phyloP scores from a whole-genome alignment of 1,140 invertebrate genomes.

The Macrocentrus cingulum region DNA sequence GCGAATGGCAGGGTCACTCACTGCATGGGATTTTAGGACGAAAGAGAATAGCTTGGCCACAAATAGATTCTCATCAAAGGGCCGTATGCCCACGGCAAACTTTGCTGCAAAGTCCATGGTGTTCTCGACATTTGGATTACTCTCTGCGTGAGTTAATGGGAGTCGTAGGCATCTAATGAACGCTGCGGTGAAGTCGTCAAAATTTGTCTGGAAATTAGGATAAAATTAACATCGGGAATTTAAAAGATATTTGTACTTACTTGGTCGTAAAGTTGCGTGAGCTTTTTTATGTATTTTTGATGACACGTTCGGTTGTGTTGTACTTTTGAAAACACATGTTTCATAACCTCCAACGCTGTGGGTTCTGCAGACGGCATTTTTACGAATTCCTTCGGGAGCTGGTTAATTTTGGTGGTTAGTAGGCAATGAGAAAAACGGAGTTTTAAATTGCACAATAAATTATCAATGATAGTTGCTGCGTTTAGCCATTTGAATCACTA shows the following conservation, averaged over 20 bases:
- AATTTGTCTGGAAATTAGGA: slow-evolving; percentile 37
- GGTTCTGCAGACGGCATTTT: not conserved
- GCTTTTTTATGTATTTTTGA: slow-evolving; percentile 63
- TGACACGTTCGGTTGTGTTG: slow-evolving; percentile 65
- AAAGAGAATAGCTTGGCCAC: slow-evolving; percentile 43
- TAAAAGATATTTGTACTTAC: not conserved
- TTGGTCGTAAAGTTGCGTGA: not conserved
- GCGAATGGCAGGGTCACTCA: slow-evolving; percentile 65
- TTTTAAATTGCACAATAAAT: too few species aligned
- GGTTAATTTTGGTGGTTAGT: too few species aligned
- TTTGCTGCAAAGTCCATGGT: slow-evolving; percentile 62
- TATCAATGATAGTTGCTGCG: too few species aligned
- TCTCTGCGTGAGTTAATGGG: slow-evolving; percentile 41
- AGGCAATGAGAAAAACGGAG: too few species aligned
- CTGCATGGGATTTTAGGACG: slow-evolving; percentile 56
- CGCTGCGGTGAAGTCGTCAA: slow-evolving; percentile 35
- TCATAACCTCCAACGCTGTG: slow-evolving; percentile 22
- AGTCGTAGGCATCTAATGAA: slow-evolving; percentile 43
- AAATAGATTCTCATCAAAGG: slow-evolving; percentile 34
- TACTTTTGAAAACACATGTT: slow-evolving; percentile 61
- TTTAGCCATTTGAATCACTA: too few species aligned
- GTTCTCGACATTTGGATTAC: slow-evolving; percentile 56
- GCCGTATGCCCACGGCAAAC: slow-evolving; percentile 53
- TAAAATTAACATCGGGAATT: not conserved
- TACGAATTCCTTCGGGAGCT: not conserved